Conservation (phyloP, 2,888 invertebrate species). For the Eupelmus urozonus region DNA sequence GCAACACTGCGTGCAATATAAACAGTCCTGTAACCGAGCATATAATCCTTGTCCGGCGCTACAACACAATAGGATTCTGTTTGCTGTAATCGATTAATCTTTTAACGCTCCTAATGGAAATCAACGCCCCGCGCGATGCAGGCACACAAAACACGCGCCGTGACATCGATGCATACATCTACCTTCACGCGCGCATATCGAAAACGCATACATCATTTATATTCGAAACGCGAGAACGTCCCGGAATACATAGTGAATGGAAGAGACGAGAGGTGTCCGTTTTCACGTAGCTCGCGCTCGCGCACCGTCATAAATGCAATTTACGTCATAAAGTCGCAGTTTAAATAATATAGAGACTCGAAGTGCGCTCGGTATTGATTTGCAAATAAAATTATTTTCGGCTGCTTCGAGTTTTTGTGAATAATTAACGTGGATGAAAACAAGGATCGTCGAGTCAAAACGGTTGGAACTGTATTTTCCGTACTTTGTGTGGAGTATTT, state of each 20-base stretch:
- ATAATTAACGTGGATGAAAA: no score
- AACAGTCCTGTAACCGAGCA: no score
- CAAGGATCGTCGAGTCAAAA: no score
- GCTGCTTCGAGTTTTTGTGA: no score
- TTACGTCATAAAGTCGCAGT: slow-evolving; percentile 4
- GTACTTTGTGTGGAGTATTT: no score
- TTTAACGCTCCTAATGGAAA: slow-evolving; percentile 18
- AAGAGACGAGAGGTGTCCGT: slow-evolving; percentile 11
- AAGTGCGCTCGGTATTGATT: not conserved
- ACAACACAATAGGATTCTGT: no score
- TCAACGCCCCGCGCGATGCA: slow-evolving; percentile 2
- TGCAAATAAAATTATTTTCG: no score
- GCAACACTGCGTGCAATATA: no score
- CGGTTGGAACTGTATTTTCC: no score
- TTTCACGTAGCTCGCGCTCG: slow-evolving; percentile 10
- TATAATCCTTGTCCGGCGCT: no score
- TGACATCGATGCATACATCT: not conserved
- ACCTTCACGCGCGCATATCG: not conserved
- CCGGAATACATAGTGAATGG: not conserved
- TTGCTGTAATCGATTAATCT: slow-evolving; percentile 16
- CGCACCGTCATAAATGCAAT: slow-evolving; percentile 3
- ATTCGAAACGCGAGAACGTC: slow-evolving; percentile 10
- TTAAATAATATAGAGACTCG: slow-evolving; percentile 1
- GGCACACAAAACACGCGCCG: not conserved
- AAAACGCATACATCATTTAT: slow-evolving; percentile 37